These are phyloP conservation scores for Phalacrocorax carbo DNA, from an alignment of 2,113 vertebrate species.

Conservation along the genomic window DNA sequence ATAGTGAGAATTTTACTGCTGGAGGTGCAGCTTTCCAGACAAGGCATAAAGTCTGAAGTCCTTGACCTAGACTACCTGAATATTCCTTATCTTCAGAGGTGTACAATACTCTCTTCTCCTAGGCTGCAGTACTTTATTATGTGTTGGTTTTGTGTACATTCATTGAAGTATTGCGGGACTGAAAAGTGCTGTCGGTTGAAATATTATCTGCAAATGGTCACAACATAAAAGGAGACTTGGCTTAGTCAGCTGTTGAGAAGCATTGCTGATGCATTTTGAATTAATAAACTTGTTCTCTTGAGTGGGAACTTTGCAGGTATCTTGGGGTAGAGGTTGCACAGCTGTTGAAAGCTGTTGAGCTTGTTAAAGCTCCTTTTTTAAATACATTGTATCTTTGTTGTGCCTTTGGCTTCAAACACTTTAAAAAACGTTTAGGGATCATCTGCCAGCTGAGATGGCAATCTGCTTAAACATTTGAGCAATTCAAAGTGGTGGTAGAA, in stretches of 20 bases:
- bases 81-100: conserved; percentile 19
- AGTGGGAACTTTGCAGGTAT: background rate
- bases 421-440: background rate
- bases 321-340: background rate
- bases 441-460: background rate
- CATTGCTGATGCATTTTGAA: background rate
- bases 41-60: conserved; percentile 8
- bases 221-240: background rate
- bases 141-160: background rate
- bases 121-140: background rate
- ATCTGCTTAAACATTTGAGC: conserved; percentile 10
- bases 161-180: background rate
- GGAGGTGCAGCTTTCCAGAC: background rate
- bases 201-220: background rate
- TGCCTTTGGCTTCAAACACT: background rate
- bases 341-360: background rate
- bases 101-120: background rate
- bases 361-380: background rate
- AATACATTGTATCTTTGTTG: background rate
- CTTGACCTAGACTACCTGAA: background rate
- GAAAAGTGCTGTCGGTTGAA: background rate
- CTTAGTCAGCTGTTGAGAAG: background rate
- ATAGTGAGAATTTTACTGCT: conserved; percentile 22
- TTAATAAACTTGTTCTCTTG: background rate
- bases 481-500: background rate